Evolutionary conservation across 2,797 vertebrate genomes (phyloP), one percentile per base, ranked within the genome.

Genomic region (Selene dorsalis): DNA sequence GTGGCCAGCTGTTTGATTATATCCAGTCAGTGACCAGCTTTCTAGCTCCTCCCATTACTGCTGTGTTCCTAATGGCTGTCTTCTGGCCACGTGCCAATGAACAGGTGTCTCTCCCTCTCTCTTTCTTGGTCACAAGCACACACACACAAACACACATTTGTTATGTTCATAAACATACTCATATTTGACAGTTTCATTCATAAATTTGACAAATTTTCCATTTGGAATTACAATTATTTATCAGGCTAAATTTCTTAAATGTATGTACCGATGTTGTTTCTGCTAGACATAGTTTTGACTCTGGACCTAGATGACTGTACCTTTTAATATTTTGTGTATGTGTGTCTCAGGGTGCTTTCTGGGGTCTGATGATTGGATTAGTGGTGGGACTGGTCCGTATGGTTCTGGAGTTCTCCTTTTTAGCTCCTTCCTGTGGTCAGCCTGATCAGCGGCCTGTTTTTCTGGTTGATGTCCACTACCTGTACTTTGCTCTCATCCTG

Each of bases 401-500:
- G 97, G 87, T 95, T 73, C 87, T 98, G 59, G 98, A 98, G 82
- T 97, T 99, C 86, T 81, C 87, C 10, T 97, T 95, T 28, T 38
- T 26, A 0, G 57, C 83, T 12, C 97, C 97, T 0, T 92, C 95
- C 16, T 99, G 98, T 3, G 97, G 98, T 10, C 91, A 97, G 82
- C 83, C 83, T 50, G 98, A 99, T 90, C 60, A 0, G 0, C 95
- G 96, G 5, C 98, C 97, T 0, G 77, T 93, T 0, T 3, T 99
- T 55, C 79, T 99, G 45, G 95, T 94, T 82, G 82, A 97, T 2
- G 86, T 98, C 63, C 98, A 99, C 88, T 99, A 99, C 87, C 94
- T 99, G 65, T 97, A 99, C 93, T 99, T 99, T n/a, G 97, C 97
- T 2, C 91, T 99, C 28, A 91, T 99, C 52, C 95, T 99, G 62